Base-by-base conservation (phyloP, 2,888 invertebrate species). In the Ochlodes sylvanus region DNA sequence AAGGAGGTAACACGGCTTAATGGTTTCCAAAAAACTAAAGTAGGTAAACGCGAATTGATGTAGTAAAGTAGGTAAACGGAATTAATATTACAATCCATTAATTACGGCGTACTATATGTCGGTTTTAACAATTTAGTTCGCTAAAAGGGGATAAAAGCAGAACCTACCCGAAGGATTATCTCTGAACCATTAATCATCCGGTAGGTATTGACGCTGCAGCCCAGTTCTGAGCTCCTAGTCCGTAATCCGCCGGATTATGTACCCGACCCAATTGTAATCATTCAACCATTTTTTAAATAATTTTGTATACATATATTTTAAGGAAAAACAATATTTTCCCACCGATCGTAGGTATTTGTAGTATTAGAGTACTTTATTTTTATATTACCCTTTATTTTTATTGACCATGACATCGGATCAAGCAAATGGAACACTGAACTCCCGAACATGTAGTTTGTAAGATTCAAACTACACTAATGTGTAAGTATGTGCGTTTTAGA, bases 131-230 rank as follows among this genome's bases (percentile, higher is more conserved):
- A 38, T 66, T 66, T 60, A 66, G 58, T 52, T 9, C 21, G 58
- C 27, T 65, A 50, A 41, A 50, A 38, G 50, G 58, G 60, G 66
- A 60, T 54, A 42, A 42, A 52, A 84, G 80, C 79, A 82, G 78
- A 76, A 76, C 70, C 75, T 77, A 75, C 75, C 76, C 74, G 52
- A 70, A 79, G 84, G 86, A 86, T 88, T 87, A 87, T 81, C 81
- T 77, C 72, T 67, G 75, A 76, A 80, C 82, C 81, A 88, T 88
- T 88, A 88, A 89, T 89, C 87, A 89, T 88, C 80, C 77, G 72
- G 67, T 38, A 78, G 80, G 79, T 81, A 87, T 86, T 81, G 85
- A 86, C 80, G 86, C 79, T 76, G 73, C 72, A 71, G 69, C 72
- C 76, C 75, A 76, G 75, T 77, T 67, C 76, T 73, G 75, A 78